Evolutionary conservation across 2,888 invertebrate genomes (phyloP).

Genomic region (Bellardia bayeri): DNA sequence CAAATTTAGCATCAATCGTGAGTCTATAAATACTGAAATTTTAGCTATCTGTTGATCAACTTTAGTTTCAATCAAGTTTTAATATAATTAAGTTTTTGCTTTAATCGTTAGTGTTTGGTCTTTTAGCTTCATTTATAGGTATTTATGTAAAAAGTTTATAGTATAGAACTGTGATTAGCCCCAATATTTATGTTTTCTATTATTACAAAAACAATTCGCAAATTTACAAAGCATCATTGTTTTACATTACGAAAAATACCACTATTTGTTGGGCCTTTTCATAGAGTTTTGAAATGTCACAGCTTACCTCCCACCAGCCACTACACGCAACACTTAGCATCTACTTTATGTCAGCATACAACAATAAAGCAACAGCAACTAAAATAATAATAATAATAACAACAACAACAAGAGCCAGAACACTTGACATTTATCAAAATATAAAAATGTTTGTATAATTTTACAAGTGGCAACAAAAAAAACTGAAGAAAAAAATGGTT

Average conservation of each 20-base stretch:
- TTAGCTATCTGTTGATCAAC: too few relatives aligned
- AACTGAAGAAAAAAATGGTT: constrained; percentile 19
- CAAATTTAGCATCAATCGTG: too few relatives aligned
- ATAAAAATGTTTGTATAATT: constrained; percentile 16
- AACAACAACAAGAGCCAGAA: constrained; percentile 28
- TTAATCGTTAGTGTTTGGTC: too few relatives aligned
- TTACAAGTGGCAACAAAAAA: background rate
- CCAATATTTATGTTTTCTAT: background rate
- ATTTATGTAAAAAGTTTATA: too few relatives aligned
- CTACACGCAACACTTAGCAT: background rate
- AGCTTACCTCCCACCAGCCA: background rate
- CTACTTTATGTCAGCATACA: background rate
- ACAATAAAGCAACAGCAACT: constrained; percentile 23
- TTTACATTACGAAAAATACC: background rate
- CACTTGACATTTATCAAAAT: constrained; percentile 64
- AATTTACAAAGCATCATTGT: background rate
- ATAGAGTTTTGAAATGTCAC: background rate
- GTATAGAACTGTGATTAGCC: background rate
- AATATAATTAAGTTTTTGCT: too few relatives aligned
- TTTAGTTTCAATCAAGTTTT: too few relatives aligned
- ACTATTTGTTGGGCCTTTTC: background rate
- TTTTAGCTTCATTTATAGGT: too few relatives aligned
- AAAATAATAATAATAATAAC: background rate
- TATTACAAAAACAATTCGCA: background rate
- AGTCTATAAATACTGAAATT: too few relatives aligned